Percentiles rank a stretch among this genome's conserved stretches.
These are phyloP conservation scores for Melinopterus prodromus DNA, from an alignment of 2,888 invertebrate species.

Conservation along the genomic window DNA sequence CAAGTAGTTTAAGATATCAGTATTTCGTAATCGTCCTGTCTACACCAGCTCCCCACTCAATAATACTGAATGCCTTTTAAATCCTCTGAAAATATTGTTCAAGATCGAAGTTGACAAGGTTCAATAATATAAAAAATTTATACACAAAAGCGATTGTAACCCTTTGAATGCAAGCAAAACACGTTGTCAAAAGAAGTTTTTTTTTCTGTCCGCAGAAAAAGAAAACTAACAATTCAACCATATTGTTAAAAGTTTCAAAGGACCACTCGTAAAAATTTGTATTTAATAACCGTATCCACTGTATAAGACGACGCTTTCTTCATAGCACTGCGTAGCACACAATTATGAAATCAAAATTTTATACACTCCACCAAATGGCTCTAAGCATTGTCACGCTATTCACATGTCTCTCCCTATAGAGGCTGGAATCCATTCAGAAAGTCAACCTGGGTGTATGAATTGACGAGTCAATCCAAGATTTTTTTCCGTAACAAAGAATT, in stretches of 20 bases:
- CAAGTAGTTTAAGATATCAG: no score
- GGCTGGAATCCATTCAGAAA: conserved; percentile 21
- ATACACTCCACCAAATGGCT: conserved; percentile 20
- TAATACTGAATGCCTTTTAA: no score
- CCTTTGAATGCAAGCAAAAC: background rate
- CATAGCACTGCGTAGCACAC: background rate
- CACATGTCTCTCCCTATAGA: conserved; percentile 13
- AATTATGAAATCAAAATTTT: conserved; percentile 26
- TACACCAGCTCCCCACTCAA: no score
- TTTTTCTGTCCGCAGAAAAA: background rate
- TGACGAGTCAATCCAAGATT: conserved; percentile 18
- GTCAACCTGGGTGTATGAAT: background rate
- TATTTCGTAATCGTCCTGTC: no score
- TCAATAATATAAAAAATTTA: no score
- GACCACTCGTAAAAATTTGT: conserved; percentile 21
- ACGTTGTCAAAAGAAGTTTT: background rate
- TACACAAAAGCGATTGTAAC: background rate
- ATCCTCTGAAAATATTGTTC: no score
- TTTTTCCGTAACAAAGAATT: background rate
- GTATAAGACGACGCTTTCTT: background rate
- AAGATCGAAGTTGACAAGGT: no score
- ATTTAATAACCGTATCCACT: conserved; percentile 15
- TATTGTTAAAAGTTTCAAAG: conserved; percentile 9
- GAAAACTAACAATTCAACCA: background rate
- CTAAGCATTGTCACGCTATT: conserved; percentile 11